Base-by-base conservation (phyloP, 35 echinoderm and acorn worm species). In the Apostichopus californicus region DNA sequence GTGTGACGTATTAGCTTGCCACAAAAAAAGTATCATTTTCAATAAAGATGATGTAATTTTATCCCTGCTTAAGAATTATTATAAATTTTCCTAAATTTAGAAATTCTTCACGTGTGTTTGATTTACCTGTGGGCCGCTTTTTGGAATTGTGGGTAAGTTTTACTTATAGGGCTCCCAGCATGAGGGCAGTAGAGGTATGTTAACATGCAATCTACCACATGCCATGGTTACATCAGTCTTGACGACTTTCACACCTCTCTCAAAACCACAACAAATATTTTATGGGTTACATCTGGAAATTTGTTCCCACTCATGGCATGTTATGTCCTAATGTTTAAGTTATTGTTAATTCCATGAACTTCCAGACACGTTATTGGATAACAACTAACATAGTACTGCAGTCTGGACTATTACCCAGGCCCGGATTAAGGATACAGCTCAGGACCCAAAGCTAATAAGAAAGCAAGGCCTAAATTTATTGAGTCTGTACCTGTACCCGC, bases 91-190 rank as follows among this genome's bases (percentile, higher is more conserved):
- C 80, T 83, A 83, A 83, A 83, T 83, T 83, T 83, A 55, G 80
- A 83, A 13, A 83, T 56, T 83, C 52, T 55, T 83, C 80, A 83
- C 25, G 9, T 83, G 80, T 56, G 25, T 83, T 83, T 83, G 80
- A 83, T 83, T 83, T 83, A 55, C 10, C 80, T 34, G 53, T 55
- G 28, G 64, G 64, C 64, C 18, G 3, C 18, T 17, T 68, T 9
- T 68, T 9, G 4, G 64, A 55, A 53, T 52, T 14, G 13, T 4
- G 5, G 11, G 6, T 82, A 55, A 83, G 46, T 8, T 83, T 83
- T 83, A 56, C 53, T 83, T 83, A 46, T 46, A 46, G 34, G 9
- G 25, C 14, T 55, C 80, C 8, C 80, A 83, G 80, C 80, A 83
- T 83, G 80, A 46, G 80, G 52, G 55, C 80, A 83, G 80, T 15